A percentile compares a stretch with the other conserved stretches of the same genome.
These are phyloP conservation scores for Parasteatoda tepidariorum DNA, from an alignment of 1,140 invertebrate genomes.

Conservation along the genomic window DNA sequence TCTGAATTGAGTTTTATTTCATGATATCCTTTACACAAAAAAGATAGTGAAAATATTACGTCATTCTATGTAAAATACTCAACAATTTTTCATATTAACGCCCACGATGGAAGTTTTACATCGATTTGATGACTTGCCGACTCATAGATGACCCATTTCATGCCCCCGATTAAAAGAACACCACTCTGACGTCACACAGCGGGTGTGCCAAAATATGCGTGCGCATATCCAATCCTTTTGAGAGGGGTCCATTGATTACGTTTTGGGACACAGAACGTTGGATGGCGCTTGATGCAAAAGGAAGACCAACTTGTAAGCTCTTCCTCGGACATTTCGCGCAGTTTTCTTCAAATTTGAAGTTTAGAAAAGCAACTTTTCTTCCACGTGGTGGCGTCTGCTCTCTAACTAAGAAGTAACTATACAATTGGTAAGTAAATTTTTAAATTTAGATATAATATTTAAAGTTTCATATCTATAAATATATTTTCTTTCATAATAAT, in stretches of 20 bases:
- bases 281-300: background rate
- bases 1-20: too few species aligned
- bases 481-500: too few species aligned
- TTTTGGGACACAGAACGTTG: background rate
- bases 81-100: background rate
- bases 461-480: too few species aligned
- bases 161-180: background rate
- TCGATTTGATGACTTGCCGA: constrained; percentile 23
- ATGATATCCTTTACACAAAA: too few species aligned
- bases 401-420: too few species aligned
- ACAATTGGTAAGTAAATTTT: too few species aligned
- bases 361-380: background rate
- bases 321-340: background rate
- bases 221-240: background rate
- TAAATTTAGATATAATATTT: too few species aligned
- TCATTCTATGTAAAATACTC: background rate
- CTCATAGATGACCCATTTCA: constrained; percentile 26
- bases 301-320: background rate
- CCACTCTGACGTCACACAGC: constrained; percentile 4
- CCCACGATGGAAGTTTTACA: constrained; percentile 14
- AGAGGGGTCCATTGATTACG: constrained; percentile 3
- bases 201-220: constrained; percentile 16
- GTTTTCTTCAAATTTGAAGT: background rate
- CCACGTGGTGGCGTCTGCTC: background rate
- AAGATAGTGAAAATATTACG: too few species aligned